These are phyloP conservation scores for Muntiacus reevesi DNA, from an alignment of 2,113 vertebrate genomes.

Conservation along the genomic window DNA sequence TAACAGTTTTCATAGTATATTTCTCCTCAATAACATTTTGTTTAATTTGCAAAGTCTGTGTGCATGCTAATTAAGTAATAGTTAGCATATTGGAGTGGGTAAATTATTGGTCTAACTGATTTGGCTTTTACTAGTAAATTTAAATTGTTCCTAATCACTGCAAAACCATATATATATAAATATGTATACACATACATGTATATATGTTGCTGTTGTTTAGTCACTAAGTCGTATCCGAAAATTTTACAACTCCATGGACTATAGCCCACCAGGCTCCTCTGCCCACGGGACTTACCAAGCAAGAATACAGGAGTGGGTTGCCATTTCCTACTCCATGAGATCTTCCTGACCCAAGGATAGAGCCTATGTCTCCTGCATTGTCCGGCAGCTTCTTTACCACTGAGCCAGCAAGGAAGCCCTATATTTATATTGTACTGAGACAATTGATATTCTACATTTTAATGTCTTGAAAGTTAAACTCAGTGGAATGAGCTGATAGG, in stretches of 20 bases:
- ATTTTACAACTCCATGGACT: not conserved
- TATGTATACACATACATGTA: not conserved
- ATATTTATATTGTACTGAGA: not conserved
- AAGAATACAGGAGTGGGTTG: not conserved
- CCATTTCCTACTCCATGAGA: fast-evolving
- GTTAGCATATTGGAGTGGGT: not conserved
- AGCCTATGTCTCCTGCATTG: not conserved
- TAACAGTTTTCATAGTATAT: not conserved
- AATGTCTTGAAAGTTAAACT: not conserved
- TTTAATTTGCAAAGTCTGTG: not conserved
- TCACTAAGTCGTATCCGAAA: not conserved
- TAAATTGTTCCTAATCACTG: not conserved
- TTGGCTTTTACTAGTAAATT: not conserved
- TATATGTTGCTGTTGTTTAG: not conserved
- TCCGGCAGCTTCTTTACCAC: not conserved
- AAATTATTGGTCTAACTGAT: not conserved
- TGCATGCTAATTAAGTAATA: not conserved
- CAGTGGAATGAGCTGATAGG: not conserved
- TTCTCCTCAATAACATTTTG: not conserved
- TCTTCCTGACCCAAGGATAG: not conserved
- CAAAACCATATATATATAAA: not conserved
- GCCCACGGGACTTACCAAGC: not conserved
- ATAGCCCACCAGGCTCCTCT: not conserved
- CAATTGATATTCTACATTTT: not conserved
- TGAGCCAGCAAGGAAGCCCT: not conserved